Percentiles rank a stretch among this genome's conserved stretches.
Conservation (phyloP, 37 sponge, comb jelly and placozoan genomes). For the Axinella damicornis region DNA sequence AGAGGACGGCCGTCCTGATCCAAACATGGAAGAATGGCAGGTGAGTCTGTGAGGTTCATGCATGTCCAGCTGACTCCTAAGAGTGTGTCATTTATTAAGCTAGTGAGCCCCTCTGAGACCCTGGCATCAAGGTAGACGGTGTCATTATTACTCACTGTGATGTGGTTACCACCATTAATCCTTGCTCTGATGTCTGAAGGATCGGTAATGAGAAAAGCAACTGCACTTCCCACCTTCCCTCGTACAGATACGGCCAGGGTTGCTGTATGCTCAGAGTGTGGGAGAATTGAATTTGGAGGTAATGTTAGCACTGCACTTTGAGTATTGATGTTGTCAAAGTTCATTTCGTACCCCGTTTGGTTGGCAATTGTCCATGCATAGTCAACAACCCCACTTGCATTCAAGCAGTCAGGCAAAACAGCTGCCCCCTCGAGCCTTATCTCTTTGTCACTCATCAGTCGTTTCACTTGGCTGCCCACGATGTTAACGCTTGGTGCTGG, state of each 20-base stretch:
- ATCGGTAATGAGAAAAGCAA: not conserved
- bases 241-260: slow-evolving; percentile 14
- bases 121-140: slow-evolving; percentile 18
- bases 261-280: slow-evolving; percentile 4
- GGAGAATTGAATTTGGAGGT: slow-evolving; percentile 23
- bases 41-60: not conserved
- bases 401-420: not conserved
- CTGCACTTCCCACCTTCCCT: not conserved
- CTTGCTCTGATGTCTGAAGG: not conserved
- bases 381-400: not conserved
- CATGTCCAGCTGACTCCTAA: slow-evolving; percentile 26
- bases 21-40: not conserved
- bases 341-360: not conserved
- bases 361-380: slow-evolving; percentile 9
- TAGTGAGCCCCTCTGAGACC: slow-evolving; percentile 15
- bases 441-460: not conserved
- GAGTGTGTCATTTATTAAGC: too few species aligned
- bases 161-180: slow-evolving; percentile 23
- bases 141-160: slow-evolving; percentile 1
- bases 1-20: not conserved
- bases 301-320: slow-evolving; percentile 27
- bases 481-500: slow-evolving; percentile 14
- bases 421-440: slow-evolving; percentile 17
- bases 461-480: slow-evolving; percentile 17
- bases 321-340: slow-evolving; percentile 1